Evolutionary conservation across 1,140 invertebrate species (phyloP), one percentile per base, ranked within the genome.

Genomic region (Alviniconcha marisindica): DNA sequence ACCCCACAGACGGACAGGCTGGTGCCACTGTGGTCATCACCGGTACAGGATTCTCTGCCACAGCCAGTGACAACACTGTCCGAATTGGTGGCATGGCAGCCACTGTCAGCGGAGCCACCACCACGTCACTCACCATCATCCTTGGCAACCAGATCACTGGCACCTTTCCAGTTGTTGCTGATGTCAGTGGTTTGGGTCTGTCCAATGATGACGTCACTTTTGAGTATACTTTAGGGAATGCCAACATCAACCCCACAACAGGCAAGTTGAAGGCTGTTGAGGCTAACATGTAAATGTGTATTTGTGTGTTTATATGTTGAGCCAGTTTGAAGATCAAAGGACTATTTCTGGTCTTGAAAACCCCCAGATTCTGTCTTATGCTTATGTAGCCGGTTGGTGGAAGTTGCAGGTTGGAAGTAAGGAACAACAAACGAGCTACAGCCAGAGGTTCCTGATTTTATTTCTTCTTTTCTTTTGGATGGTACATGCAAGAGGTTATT

Each of bases 61-160:
- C 18, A 24, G 14, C 42, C 18, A 28, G 18, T 12, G 66, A 87
- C 7, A 88, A 86, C 36, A 76, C 31, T 24, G 88, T 91, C 2
- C 77, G 44, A 15, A 81, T 91, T 38, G 89, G 86, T 24, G 85
- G 78, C 18, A 84, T 69, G 2, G 56, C 36, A 3, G 89, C 88
- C 69, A 83, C 74, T 1, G 85, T 89, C 18, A 80, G 81, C 14
- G 81, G 63, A 12, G 44, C 85, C 28, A 84, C 82, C 0, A 42
- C 71, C 1, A 88, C 86, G 0, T 60, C 77, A 21, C 84, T 91
- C 1, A 83, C 42, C 3, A 89, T 89, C 33, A 88, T 85, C 14
- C 74, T 88, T 7, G 88, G 88, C n/a, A 63, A 60, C 38, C 84
- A 89, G 28, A 31, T 83, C 1, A 86, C 87, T 1, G 89, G 89